A percentile compares a stretch with the other conserved stretches of the same genome.
These are phyloP conservation scores for Limnothrissa miodon DNA, from an alignment of 2,113 vertebrate genomes.

Conservation along the genomic window DNA sequence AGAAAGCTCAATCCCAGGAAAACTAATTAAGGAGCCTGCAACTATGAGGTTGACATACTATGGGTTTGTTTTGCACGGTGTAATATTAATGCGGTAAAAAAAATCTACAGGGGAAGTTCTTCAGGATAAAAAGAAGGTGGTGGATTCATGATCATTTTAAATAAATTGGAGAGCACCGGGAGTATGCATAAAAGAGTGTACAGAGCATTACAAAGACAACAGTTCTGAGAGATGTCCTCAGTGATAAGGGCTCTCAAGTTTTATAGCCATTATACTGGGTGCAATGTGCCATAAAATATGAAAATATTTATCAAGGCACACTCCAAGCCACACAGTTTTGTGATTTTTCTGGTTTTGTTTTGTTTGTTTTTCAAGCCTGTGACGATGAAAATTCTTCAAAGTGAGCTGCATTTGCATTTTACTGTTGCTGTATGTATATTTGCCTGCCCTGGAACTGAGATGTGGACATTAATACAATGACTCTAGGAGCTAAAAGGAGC, in stretches of 20 bases:
- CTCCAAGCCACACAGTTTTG: not conserved
- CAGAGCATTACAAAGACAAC: not conserved
- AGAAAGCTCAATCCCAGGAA: not conserved
- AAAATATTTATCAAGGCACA: slow-evolving; percentile 15
- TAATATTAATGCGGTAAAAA: not conserved
- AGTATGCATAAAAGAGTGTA: not conserved
- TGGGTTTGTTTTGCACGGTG: not conserved
- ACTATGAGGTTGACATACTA: not conserved
- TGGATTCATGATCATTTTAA: not conserved
- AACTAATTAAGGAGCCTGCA: slow-evolving; percentile 6
- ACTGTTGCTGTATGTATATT: not conserved
- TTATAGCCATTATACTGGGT: not conserved
- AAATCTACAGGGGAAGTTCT: not conserved
- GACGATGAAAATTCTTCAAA: not conserved
- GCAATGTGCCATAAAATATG: slow-evolving; percentile 2
- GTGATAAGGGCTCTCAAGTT: slow-evolving; percentile 7
- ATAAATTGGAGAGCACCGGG: not conserved
- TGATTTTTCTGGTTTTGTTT: not conserved
- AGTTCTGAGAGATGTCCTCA: slow-evolving; percentile 2
- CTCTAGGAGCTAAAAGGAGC: slow-evolving; percentile 2
- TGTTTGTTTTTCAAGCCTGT: too few species aligned
- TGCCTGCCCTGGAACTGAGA: not conserved
- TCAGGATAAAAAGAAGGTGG: not conserved
- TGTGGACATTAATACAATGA: not conserved
- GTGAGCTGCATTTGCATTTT: not conserved